Evolutionary conservation across 2,113 vertebrate species (phyloP), one percentile per base, ranked within the genome.

Genomic region (Odocoileus virginianus): DNA sequence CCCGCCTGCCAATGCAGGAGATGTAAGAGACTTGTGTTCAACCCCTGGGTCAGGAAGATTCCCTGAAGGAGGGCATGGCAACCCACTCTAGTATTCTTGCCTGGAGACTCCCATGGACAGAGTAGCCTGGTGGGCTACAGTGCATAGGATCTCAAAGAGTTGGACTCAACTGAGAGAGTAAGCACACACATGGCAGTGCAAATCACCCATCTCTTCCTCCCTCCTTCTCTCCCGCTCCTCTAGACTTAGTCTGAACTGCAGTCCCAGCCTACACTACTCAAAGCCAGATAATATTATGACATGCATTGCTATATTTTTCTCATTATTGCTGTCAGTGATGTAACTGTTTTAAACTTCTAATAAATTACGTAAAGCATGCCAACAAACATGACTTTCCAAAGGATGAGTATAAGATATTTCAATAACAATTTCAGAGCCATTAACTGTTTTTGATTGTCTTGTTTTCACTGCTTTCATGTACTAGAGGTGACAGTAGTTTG

Each of bases 321-420:
- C 67, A 55, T 3, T 27, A 71, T 27, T 81, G 54, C 7, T 57
- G 0, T 85, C 61, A 93, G 15, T n/a, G 58, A 91, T 7, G 7
- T 17, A 88, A 67, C 15, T 76, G 3, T 60, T 55, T 88, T 85
- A 43, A n/a, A 76, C 82, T 81, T 89, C 57, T 78, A 94, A 96
- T 55, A 79, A 88, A 50, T 95, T 74, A 83, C 14, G 0, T 33
- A 87, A 94, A 84, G 55, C 16, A 74, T 17, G 47, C 4, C 25
- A 93, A 67, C 8, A 96, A 82, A 52, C 78, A 43, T 43, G 6
- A 57, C 17, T 78, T 78, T 93, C 82, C 36, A 88, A 79, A 85
- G 85, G 4, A 54, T 28, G 40, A 87, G 9, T 4, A 71, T 90
- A 57, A 60, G 58, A 67, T 87, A 71, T 60, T 88, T 88, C 76